phyloP scores from a whole-genome alignment of 2,113 vertebrate genomes.

The Polypterus senegalus region DNA sequence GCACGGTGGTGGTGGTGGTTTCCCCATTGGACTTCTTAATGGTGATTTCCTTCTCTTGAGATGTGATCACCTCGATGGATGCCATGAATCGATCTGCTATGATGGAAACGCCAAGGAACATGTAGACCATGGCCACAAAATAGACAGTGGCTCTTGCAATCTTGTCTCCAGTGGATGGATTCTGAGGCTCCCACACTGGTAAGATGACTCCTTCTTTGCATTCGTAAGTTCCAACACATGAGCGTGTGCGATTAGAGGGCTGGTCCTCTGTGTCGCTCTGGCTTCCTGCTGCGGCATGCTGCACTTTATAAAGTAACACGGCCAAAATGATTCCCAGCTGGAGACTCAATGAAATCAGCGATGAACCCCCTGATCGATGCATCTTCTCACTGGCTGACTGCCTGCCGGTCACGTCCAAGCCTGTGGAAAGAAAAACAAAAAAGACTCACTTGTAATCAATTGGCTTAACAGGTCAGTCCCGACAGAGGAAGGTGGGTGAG shows the following conservation, averaged over 20 bases:
- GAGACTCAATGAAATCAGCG: slow-evolving; percentile 25
- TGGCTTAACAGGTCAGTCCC: too few relatives aligned
- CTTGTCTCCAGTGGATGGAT: slow-evolving; percentile 76
- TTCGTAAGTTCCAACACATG: slow-evolving; percentile 55
- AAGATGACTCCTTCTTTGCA: slow-evolving; percentile 84
- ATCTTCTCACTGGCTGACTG: slow-evolving; percentile 37
- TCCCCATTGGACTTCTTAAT: slow-evolving; percentile 86
- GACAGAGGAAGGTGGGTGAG: too few relatives aligned
- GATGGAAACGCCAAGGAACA: slow-evolving; percentile 95
- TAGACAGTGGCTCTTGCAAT: slow-evolving; percentile 85
- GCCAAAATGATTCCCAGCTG: slow-evolving; percentile 42
- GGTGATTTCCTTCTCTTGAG: slow-evolving; percentile 83
- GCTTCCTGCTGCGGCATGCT: slow-evolving; percentile 21
- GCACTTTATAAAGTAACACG: slow-evolving; percentile 40
- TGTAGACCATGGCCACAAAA: slow-evolving; percentile 81
- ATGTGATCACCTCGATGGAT: slow-evolving; percentile 95
- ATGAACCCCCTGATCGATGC: slow-evolving; percentile 28
- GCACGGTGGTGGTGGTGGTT: slow-evolving; percentile 78
- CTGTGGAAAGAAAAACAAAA: slow-evolving; percentile 33
- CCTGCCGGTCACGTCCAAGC: slow-evolving; percentile 24
- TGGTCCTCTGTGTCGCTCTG: slow-evolving; percentile 32
- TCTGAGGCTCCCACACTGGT: slow-evolving; percentile 72
- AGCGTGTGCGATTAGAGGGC: slow-evolving; percentile 31
- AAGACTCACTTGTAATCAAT: background rate
- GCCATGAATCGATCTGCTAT: slow-evolving; percentile 96